Conservation (phyloP, 2,113 vertebrate species). For the Gymnobelideus leadbeateri region DNA sequence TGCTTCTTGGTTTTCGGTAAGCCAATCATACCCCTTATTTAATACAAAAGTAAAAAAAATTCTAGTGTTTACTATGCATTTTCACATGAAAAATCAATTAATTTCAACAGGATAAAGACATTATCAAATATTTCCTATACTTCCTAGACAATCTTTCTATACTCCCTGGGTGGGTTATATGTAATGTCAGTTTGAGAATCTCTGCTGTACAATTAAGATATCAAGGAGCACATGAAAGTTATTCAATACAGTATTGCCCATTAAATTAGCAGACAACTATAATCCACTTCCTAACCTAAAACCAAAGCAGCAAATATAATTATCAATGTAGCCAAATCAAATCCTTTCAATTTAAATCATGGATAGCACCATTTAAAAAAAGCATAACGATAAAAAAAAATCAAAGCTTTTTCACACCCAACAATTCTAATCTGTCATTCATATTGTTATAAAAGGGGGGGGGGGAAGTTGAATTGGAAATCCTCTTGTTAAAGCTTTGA, state of each 20-base stretch:
- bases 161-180: background rate
- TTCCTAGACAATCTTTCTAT: background rate
- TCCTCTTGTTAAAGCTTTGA: too few species aligned
- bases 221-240: background rate
- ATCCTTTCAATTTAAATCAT: background rate
- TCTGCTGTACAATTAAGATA: background rate
- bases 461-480: background rate
- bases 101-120: too few species aligned
- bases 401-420: background rate
- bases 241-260: background rate
- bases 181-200: background rate
- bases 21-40: background rate
- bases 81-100: too few species aligned
- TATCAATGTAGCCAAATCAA: background rate
- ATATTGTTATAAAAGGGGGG: background rate
- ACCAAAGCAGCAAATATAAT: background rate
- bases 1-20: background rate
- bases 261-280: background rate
- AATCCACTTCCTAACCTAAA: constrained; percentile 4
- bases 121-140: background rate
- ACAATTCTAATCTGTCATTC: background rate
- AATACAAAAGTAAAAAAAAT: background rate
- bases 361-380: background rate
- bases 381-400: background rate
- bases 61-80: too few species aligned